Evolutionary conservation across 2,113 vertebrate genomes (phyloP), one percentile per base, ranked within the genome.

Genomic region (Oreochromis tanganicae): DNA sequence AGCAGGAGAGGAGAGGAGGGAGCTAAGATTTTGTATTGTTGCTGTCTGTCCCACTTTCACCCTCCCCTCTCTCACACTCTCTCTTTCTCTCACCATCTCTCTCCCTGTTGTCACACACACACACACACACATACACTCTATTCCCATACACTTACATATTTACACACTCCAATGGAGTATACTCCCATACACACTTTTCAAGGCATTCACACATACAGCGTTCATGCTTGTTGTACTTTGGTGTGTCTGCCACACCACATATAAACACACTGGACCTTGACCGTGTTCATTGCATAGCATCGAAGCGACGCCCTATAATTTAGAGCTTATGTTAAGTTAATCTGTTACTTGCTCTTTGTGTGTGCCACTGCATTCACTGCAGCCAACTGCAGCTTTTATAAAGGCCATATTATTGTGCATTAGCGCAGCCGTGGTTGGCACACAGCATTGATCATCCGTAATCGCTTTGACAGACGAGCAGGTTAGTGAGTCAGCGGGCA

Each of bases 1-100:
- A 52, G 81, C 59, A 63, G 59, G 66, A 82, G 85, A 32, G 84
- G 56, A 88, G 91, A 86, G 50, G 87, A 89, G 90, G 50, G 79
- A 88, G 84, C 61, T 71, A 34, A 84, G 78, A 83, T 85, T 85
- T 81, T 84, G 43, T 82, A 48, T 88, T 48, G 48, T 71, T 87
- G 81, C 87, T 57, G 68, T 92, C 87, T 96, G 94, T 91, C 91
- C 94, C 88, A 94, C 84, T 94, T 95, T 94, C 66, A 80, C 73
- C 43, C 75, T 82, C 36, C 55, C 27, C 32, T 75, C 21, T 56
- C n/a, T 50, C 27, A 14, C 43, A 34, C 16, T 48, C 59, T 43
- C 52, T 66, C 48, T 88, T 84, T 59, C 21, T 81, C 24, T 80
- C 54, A 81, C 34, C 29, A 19, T 86, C 79, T 87, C 66, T 66